These are phyloP conservation scores for Polymixis flavicincta DNA, from an alignment of 2,888 invertebrate species.

Conservation along the genomic window DNA sequence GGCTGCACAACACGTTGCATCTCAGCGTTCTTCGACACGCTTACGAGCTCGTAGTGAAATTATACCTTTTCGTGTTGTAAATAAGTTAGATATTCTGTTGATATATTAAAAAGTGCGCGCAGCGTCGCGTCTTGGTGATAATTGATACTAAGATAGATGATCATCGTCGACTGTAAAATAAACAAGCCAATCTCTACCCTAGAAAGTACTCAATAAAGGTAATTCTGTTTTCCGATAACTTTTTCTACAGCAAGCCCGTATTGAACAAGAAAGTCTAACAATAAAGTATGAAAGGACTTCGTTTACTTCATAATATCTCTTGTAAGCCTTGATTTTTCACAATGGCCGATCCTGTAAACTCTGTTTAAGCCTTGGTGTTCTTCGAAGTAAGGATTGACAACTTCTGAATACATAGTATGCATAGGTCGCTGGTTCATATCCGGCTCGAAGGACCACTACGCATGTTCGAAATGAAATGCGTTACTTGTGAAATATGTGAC, in stretches of 20 bases:
- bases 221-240: conserved; percentile 17
- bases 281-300: conserved; percentile 19
- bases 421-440: no score
- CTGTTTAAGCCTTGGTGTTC: not conserved
- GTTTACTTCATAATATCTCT: conserved; percentile 12
- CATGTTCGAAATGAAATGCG: no score
- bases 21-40: no score
- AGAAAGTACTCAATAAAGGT: not conserved
- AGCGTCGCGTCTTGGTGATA: no score
- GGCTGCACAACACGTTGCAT: no score
- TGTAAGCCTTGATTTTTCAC: conserved; percentile 18
- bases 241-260: conserved; percentile 17
- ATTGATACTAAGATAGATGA: not conserved
- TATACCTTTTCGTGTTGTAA: no score
- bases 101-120: no score
- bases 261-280: conserved; percentile 29
- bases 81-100: no score
- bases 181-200: not conserved
- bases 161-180: not conserved
- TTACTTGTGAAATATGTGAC: no score
- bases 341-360: conserved; percentile 4
- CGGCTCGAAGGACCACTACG: no score
- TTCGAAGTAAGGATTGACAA: not conserved
- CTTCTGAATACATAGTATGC: not conserved
- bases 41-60: no score